Percentiles rank a stretch among this genome's conserved stretches.
Evolutionary conservation across 2,888 invertebrate species (phyloP).

Genomic region (Drosophila kokeensis): DNA sequence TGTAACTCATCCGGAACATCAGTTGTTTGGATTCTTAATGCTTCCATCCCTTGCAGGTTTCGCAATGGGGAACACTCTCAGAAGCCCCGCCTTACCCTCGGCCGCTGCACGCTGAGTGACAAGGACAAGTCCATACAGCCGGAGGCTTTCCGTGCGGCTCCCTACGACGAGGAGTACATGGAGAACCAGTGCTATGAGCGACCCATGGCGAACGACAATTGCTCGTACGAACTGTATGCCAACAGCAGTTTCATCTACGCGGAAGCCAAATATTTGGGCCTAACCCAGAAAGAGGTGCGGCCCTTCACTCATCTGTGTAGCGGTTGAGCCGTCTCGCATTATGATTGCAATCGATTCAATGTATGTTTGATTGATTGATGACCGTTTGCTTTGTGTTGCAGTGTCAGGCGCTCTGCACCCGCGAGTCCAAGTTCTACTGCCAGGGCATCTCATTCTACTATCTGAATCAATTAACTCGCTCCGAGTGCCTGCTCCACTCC

Average conservation of each 20-base stretch:
- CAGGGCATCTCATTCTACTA: slow-evolving; percentile 88
- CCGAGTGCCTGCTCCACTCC: slow-evolving; percentile 90
- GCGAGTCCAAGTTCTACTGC: slow-evolving; percentile 89
- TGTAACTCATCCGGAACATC: slow-evolving; percentile 10
- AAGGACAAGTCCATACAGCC: slow-evolving; percentile 91
- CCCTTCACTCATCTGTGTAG: slow-evolving; percentile 23
- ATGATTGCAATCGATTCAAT: slow-evolving; percentile 65
- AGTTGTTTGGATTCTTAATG: slow-evolving; percentile 5
- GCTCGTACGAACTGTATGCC: slow-evolving; percentile 91
- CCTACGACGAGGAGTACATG: slow-evolving; percentile 92
- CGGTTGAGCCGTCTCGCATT: slow-evolving; percentile 56
- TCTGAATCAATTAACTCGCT: slow-evolving; percentile 72
- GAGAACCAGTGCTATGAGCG: slow-evolving; percentile 92
- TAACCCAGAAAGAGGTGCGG: slow-evolving; percentile 84
- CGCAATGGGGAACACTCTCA: slow-evolving; percentile 44
- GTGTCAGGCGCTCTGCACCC: slow-evolving; percentile 88
- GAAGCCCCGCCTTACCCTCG: slow-evolving; percentile 79
- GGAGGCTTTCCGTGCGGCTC: slow-evolving; percentile 91
- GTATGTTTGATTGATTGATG: slow-evolving; percentile 66
- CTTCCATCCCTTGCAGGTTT: slow-evolving; percentile 46
- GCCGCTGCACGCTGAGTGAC: slow-evolving; percentile 90
- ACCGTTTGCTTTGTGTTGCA: slow-evolving; percentile 69
- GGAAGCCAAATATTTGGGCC: slow-evolving; percentile 83
- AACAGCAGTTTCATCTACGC: slow-evolving; percentile 89
- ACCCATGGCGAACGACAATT: slow-evolving; percentile 86